A percentile compares a stretch with the other conserved stretches of the same genome.
Evolutionary conservation across 2,797 vertebrate genomes (phyloP).

Genomic region (Bothrops alternatus): DNA sequence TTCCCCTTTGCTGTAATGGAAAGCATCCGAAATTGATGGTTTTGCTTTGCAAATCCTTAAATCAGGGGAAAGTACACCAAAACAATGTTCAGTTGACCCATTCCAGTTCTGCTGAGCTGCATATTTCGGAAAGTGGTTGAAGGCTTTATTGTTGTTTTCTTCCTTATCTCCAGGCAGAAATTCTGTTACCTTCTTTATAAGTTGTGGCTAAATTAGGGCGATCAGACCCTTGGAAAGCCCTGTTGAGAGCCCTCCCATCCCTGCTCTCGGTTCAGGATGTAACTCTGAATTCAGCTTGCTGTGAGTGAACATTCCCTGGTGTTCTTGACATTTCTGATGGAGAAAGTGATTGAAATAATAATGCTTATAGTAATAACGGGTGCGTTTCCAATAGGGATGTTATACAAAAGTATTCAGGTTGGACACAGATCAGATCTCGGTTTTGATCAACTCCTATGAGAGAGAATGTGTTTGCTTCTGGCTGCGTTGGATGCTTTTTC

Average conservation of each 20-base stretch:
- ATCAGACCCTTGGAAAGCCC: not conserved
- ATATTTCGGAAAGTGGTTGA: not conserved
- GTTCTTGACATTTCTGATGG: not conserved
- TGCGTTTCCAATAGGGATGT: not conserved
- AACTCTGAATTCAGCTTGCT: conserved; percentile 18
- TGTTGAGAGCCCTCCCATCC: not conserved
- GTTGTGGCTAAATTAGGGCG: not conserved
- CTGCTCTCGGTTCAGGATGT: not conserved
- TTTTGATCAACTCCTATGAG: not conserved
- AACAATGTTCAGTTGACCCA: not conserved
- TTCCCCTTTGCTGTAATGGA: not conserved
- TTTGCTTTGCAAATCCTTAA: not conserved
- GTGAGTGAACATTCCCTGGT: not conserved
- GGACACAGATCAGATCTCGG: not conserved
- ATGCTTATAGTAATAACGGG: not conserved
- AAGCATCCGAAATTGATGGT: not conserved
- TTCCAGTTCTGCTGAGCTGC: not conserved
- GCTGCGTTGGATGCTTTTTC: not conserved
- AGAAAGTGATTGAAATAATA: not conserved
- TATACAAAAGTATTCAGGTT: not conserved
- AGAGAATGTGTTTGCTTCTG: not conserved
- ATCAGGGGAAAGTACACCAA: not conserved
- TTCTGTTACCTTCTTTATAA: not conserved
- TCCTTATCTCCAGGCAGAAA: conserved; percentile 20
- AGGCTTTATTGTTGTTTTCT: not conserved